phyloP scores from a whole-genome alignment of 2,113 vertebrate genomes.

The Chamaea fasciata region DNA sequence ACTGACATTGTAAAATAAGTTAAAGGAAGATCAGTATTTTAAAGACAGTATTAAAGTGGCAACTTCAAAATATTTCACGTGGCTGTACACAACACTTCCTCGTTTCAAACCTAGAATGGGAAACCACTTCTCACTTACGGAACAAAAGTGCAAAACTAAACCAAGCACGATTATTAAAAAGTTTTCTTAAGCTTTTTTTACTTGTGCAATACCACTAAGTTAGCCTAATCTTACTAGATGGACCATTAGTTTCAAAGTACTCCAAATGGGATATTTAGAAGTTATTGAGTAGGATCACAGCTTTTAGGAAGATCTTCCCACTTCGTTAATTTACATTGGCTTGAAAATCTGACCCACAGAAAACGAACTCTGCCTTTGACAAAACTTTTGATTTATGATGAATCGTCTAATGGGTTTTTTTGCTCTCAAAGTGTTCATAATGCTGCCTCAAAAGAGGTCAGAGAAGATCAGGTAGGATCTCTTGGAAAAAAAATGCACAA shows the following conservation, averaged over 20 bases:
- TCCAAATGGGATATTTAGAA: background rate
- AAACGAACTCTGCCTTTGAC: rapidly evolving
- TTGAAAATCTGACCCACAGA: background rate
- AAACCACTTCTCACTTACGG: background rate
- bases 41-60: background rate
- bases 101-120: background rate
- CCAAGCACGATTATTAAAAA: background rate
- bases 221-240: background rate
- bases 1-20: background rate
- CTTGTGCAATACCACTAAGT: background rate
- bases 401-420: background rate
- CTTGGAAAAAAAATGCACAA: background rate
- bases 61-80: background rate
- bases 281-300: background rate
- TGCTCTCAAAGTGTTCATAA: background rate
- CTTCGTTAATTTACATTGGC: background rate
- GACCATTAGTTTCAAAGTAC: background rate
- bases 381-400: background rate
- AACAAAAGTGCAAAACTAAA: background rate
- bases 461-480: background rate
- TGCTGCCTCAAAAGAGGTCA: background rate
- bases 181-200: background rate
- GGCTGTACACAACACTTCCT: background rate
- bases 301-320: background rate
- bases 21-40: background rate